Base-by-base conservation (phyloP, 2,888 invertebrate species). In the Hydrotaea cyrtoneurina region DNA sequence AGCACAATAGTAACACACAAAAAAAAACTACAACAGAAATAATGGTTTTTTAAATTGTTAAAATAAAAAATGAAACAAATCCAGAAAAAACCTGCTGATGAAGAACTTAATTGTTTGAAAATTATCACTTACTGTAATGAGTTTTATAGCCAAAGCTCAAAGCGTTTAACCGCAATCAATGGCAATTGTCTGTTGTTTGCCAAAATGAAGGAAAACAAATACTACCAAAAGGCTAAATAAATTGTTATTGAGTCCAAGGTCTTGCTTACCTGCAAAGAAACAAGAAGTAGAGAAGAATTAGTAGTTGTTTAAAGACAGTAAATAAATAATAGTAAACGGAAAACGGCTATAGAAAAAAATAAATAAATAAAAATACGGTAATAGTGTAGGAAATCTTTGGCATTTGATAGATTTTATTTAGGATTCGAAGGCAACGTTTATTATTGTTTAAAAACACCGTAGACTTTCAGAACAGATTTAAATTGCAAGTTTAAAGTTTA, bases 251-350 rank as follows among this genome's bases (percentile, higher is more conserved):
- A 55, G 39, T 21, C n/a, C 73, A 79, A 73, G 73, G 55, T 79
- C 73, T 79, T 39, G 39, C 39, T 39, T 79, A 79, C 73, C 78
- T 78, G 53, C 62, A 78, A 79, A 17, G 73, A 79, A 23, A 78
- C 0, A 21, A 55, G 23, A 46, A 73, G 11, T 50, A 23, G 53
- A 55, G 0, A 19, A 26, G 21, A 59, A 57, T 39, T 64, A 69
- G 50, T 71, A 26, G 26, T 15, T 11, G 55, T 23, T 23, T 57
- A 21, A 21, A 11, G 1, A 50, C 50, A 1, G 50, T 43, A 36
- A 36, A n/a, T n/a, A n/a, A n/a, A n/a, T n/a, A n/a, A n/a, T n/a
- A n/a, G n/a, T n/a, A n/a, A n/a, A n/a, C n/a, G n/a, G 7, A 31
- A 31, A 31, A 31, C 7, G 7, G 7, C 31, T 31, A 31, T 31